Percentiles rank a stretch among this genome's conserved stretches.
phyloP scores from a whole-genome alignment of 2,797 vertebrate species.

The Picus viridis region DNA sequence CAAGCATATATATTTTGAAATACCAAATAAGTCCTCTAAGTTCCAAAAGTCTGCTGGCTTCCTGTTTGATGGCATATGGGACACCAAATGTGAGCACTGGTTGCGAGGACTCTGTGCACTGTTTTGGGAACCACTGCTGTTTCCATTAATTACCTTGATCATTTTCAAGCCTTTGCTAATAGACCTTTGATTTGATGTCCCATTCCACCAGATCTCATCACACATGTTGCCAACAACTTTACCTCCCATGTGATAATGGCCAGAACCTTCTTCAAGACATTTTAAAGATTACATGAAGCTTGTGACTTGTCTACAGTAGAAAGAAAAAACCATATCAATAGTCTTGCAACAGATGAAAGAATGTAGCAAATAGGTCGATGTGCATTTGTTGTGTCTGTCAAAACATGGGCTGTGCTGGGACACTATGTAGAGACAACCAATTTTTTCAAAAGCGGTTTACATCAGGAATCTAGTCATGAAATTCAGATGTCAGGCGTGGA shows the following conservation, averaged over 20 bases:
- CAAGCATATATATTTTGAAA: neutral
- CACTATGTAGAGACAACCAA: neutral
- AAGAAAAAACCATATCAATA: neutral
- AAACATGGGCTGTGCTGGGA: neutral
- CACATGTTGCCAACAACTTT: neutral
- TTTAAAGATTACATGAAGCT: neutral
- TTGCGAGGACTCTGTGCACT: neutral
- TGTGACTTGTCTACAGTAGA: neutral
- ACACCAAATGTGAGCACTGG: neutral
- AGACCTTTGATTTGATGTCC: neutral
- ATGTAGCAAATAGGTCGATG: neutral
- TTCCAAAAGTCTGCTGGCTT: neutral
- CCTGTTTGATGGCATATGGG: neutral
- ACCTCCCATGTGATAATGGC: neutral
- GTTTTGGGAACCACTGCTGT: neutral
- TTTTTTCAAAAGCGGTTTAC: neutral
- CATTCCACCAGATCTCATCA: neutral
- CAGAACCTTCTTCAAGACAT: neutral
- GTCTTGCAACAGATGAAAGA: neutral
- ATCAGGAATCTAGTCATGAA: neutral
- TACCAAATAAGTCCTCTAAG: neutral
- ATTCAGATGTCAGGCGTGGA: neutral
- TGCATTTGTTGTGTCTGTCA: neutral
- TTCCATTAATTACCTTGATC: neutral
- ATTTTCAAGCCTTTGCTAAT: neutral